Base-by-base conservation (phyloP, 1,140 invertebrate genomes). In the Dinoponera quadriceps region DNA sequence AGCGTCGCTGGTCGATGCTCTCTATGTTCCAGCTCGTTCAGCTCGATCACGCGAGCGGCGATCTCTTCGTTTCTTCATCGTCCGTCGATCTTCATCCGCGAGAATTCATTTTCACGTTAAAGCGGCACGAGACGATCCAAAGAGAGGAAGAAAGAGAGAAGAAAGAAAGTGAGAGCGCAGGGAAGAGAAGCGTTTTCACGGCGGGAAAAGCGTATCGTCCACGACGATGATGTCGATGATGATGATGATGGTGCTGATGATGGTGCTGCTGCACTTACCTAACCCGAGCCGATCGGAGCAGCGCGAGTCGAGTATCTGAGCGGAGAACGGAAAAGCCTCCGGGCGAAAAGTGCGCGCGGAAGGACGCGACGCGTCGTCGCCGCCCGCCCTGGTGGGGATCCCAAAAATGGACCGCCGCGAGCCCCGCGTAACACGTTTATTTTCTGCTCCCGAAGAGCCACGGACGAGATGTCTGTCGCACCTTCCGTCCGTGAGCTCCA, bases 371-470 rank as follows among this genome's bases (percentile, higher is more conserved):
- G 18, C 16, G 44, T 44, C 25, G 69, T 63, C 59, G 60, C 68
- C 44, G 18, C 38, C 7, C 38, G 38, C 38, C 38, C 49, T 57
- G 90, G 90, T 93, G 93, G 94, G 94, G 94, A 93, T 91, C 91
- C 94, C 94, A 94, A 94, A 94, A 94, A 94, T 94, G 94, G 94
- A 93, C 91, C 93, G 89, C 86, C 90, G 73, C 91, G 80, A 82
- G 85, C 75, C 60, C 88, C 63, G 33, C 78, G 63, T 80, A 71
- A 71, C 51, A 84, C 82, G 89, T 91, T 91, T 90, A 91, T 91
- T 91, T 91, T 89, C 88, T 89, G 88, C 88, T 86, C 83, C 60
- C 51, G 68, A 22, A 51, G 4, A 38, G 48, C 22, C 49, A 49
- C 68, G 22, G 44, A 69, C 48, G 74, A 68, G 66, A 49, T 57